Evolutionary conservation across 1,140 invertebrate genomes (phyloP), one percentile per base, ranked within the genome.

Genomic region (Drosophila varians): DNA sequence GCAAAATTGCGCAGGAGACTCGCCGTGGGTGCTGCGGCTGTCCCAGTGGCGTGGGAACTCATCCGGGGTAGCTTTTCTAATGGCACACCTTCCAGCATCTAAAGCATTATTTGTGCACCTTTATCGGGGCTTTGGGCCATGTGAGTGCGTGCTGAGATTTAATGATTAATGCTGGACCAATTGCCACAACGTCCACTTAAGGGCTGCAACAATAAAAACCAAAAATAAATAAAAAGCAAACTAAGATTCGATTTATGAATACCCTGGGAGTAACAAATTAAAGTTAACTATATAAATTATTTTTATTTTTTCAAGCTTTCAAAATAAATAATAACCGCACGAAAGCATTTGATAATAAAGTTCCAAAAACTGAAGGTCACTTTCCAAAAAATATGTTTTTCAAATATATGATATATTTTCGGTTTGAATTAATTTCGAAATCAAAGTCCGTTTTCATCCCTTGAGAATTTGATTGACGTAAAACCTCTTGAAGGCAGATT

Each of bases 121-220:
- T 84, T 86, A 80, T 76, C 72, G 82, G 8, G 16, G 9, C 76
- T 84, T 62, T 66, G 56, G 42, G 43, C 53, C 16, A 49, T 54
- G 69, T 65, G 64, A 55, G 75, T 68, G 68, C 52, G 46, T 72
- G 72, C 62, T 48, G 76, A 86, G 80, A 84, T 87, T 84, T 86
- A 80, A 77, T 84, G 80, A 87, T 84, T 84, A 84, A 86, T 55
- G 36, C 61, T 74, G 51, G 45, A 48, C 54, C 74, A 56, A 61
- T 73, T 73, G 38, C 62, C 49, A 25, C 38, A 36, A 58, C 74
- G 60, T 75, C 36, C 70, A 74, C 64, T 86, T 66, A 56, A 74
- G 82, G 42, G 42, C 73, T 62, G 68, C 51, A 45, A 74, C 14
- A 18, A 56, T 46, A 42, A 51, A 71, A 53, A 58, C 18, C 57